A percentile compares a stretch with the other conserved stretches of the same genome.
Evolutionary conservation across 2,797 vertebrate genomes (phyloP).

Genomic region (Onychomys arenicola): DNA sequence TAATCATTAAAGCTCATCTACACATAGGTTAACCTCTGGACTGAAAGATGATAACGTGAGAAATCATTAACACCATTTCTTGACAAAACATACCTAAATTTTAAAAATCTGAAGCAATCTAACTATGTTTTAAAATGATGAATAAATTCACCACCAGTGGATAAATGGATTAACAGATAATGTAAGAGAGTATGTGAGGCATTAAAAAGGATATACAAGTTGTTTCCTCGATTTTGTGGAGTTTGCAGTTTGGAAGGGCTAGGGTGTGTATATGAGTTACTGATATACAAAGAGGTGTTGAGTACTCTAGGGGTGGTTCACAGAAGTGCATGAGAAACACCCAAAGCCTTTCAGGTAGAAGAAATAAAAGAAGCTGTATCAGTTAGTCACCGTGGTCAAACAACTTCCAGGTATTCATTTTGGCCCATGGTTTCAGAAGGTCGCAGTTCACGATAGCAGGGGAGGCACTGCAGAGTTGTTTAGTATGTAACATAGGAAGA

Average conservation of each 20-base stretch:
- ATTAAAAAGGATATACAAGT: background rate
- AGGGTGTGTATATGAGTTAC: background rate
- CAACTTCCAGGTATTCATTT: background rate
- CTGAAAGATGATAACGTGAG: constrained; percentile 29
- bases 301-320: too few species aligned
- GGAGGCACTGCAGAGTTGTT: background rate
- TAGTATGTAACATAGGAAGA: background rate
- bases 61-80: constrained; percentile 69
- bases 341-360: background rate
- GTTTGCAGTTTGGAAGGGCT: background rate
- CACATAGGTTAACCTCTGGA: constrained; percentile 65
- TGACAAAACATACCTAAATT: background rate
- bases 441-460: background rate
- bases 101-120: constrained; percentile 26
- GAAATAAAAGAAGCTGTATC: background rate
- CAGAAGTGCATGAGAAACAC: background rate
- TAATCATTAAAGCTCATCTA: constrained; percentile 43
- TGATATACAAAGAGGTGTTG: background rate
- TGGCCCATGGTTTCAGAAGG: background rate
- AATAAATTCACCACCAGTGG: background rate
- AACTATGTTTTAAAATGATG: background rate
- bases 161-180: background rate
- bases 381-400: background rate
- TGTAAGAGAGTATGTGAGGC: background rate
- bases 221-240: background rate